These are phyloP conservation scores for Cephalopachus bancanus DNA, from an alignment of 2,797 vertebrate species.

Conservation along the genomic window DNA sequence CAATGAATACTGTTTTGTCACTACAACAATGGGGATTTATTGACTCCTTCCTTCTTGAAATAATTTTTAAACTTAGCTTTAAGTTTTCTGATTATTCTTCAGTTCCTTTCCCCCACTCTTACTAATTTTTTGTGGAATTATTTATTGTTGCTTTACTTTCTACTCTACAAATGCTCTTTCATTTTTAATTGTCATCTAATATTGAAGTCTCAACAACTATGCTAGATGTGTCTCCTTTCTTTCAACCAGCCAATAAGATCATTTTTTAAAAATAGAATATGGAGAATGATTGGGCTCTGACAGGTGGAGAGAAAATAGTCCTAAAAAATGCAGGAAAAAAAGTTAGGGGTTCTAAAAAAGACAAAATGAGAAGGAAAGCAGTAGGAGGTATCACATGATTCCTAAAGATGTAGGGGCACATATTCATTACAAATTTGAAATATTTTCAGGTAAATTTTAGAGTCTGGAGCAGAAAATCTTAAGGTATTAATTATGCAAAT, in stretches of 20 bases:
- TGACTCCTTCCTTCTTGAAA: background rate
- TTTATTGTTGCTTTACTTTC: background rate
- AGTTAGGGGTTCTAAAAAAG: background rate
- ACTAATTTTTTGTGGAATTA: background rate
- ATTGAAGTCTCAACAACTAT: background rate
- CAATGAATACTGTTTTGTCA: too few species aligned
- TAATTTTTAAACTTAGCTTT: background rate
- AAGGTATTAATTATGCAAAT: background rate
- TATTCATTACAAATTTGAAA: conserved; percentile 3
- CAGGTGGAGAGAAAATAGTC: background rate
- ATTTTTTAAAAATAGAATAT: too few species aligned
- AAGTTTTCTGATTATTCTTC: background rate
- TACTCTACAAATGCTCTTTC: background rate
- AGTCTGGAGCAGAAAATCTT: background rate
- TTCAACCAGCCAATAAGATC: background rate
- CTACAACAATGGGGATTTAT: background rate
- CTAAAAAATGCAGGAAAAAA: background rate
- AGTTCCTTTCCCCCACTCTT: background rate
- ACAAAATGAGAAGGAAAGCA: background rate
- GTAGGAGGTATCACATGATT: background rate
- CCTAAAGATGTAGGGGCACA: background rate
- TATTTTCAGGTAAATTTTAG: background rate
- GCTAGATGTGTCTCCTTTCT: background rate
- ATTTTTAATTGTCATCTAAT: background rate
- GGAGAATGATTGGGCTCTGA: background rate